Evolutionary conservation across 2,888 invertebrate genomes (phyloP).

Genomic region (Mythimna pallens): DNA sequence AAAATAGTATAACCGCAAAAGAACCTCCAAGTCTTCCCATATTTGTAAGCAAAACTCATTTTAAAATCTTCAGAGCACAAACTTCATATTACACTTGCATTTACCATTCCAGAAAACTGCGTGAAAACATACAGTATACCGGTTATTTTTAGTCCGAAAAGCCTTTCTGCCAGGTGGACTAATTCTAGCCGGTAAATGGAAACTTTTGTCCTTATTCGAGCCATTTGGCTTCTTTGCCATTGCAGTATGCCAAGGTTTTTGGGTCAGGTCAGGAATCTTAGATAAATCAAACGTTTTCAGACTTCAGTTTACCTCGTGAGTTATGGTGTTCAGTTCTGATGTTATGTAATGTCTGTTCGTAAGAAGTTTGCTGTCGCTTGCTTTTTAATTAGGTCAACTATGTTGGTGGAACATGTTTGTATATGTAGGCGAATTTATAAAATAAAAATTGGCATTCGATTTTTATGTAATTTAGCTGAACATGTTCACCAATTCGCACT

Average conservation of each 20-base stretch:
- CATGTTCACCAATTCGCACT: no score
- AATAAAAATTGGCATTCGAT: neutral
- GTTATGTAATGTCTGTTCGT: conserved; percentile 8
- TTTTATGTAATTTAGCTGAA: neutral
- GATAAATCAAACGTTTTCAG: conserved; percentile 49
- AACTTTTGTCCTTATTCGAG: conserved; percentile 48
- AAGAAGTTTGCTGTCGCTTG: neutral
- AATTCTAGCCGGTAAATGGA: conserved; percentile 51
- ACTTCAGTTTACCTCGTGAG: conserved; percentile 34
- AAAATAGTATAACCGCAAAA: conserved; percentile 14
- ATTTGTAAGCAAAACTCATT: conserved; percentile 36
- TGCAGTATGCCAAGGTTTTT: conserved; percentile 57
- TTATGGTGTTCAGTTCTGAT: conserved; percentile 24
- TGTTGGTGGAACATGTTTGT: neutral
- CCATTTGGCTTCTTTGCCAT: conserved; percentile 47
- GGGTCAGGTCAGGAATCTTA: conserved; percentile 38
- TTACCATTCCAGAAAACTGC: conserved; percentile 24
- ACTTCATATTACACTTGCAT: conserved; percentile 32
- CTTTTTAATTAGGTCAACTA: neutral
- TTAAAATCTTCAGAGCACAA: conserved; percentile 26
- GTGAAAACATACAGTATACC: conserved; percentile 5
- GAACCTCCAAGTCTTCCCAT: conserved; percentile 5
- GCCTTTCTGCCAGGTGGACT: conserved; percentile 44
- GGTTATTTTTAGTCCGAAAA: conserved; percentile 41
- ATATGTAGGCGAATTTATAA: neutral